phyloP scores from a whole-genome alignment of 2,888 invertebrate species.

The Siphlonurus alternatus region DNA sequence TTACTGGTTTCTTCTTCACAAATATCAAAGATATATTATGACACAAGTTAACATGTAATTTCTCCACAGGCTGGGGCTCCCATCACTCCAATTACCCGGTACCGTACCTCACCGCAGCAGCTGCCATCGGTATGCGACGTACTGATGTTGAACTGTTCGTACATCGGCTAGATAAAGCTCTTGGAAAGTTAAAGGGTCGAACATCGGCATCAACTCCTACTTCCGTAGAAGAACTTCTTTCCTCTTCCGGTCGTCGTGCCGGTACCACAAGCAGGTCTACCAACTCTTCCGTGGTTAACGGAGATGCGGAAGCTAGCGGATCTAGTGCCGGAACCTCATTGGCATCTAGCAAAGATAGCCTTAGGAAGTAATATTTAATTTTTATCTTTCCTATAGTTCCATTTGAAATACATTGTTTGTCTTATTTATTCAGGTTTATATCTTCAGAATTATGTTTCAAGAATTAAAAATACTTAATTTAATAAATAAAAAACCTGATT shows the following conservation, averaged over 20 bases:
- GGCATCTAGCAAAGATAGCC: constrained; percentile 23
- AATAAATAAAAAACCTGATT: too few relatives aligned
- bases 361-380: constrained; percentile 19
- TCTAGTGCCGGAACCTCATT: constrained; percentile 21
- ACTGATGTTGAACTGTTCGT: constrained; percentile 52
- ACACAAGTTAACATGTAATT: too few relatives aligned
- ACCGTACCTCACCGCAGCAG: constrained; percentile 58
- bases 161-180: constrained; percentile 41
- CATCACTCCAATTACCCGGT: constrained; percentile 39
- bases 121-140: constrained; percentile 46
- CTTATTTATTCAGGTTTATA: too few relatives aligned
- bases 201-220: constrained; percentile 20
- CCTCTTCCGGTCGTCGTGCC: not conserved
- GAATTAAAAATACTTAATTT: too few relatives aligned
- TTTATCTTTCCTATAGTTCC: too few relatives aligned
- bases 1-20: too few relatives aligned
- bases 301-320: constrained; percentile 13
- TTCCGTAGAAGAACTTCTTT: constrained; percentile 20
- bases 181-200: constrained; percentile 25
- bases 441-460: too few relatives aligned
- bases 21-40: too few relatives aligned
- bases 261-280: not conserved
- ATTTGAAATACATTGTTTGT: too few relatives aligned
- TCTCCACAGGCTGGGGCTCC: constrained; percentile 47
- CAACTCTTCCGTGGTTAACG: constrained; percentile 15